Conservation (phyloP, 2,888 invertebrate species). For the Agrochola lota region DNA sequence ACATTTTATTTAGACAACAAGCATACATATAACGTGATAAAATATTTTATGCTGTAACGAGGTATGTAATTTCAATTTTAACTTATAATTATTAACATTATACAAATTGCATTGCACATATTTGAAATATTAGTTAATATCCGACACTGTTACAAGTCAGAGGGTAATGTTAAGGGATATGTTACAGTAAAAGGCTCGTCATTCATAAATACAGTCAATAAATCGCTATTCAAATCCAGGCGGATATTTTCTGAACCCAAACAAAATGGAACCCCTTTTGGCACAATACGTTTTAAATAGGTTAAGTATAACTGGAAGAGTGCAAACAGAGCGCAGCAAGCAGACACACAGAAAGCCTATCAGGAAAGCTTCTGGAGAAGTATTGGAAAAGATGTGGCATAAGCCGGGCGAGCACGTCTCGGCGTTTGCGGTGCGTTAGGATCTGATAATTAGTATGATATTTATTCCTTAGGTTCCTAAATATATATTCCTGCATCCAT, state of each 20-base stretch:
- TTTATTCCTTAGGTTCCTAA: background rate
- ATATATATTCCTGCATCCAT: background rate
- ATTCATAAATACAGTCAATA: background rate
- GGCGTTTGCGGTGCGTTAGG: background rate
- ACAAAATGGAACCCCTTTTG: constrained; percentile 20
- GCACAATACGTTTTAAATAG: constrained; percentile 14
- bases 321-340: background rate
- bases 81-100: constrained; percentile 49
- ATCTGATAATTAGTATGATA: background rate
- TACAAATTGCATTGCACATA: constrained; percentile 45
- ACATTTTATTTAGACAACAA: constrained; percentile 70
- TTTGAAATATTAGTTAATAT: background rate
- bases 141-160: constrained; percentile 15
- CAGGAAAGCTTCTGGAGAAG: constrained; percentile 3
- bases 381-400: background rate
- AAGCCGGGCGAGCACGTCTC: background rate
- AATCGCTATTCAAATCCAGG: background rate
- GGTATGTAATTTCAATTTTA: constrained; percentile 52
- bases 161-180: constrained; percentile 17
- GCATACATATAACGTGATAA: constrained; percentile 69
- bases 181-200: constrained; percentile 21
- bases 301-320: background rate
- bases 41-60: constrained; percentile 66
- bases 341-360: background rate
- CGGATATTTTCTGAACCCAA: background rate